phyloP scores from a whole-genome alignment of 1,140 invertebrate species.

The Chlorops oryzae region DNA sequence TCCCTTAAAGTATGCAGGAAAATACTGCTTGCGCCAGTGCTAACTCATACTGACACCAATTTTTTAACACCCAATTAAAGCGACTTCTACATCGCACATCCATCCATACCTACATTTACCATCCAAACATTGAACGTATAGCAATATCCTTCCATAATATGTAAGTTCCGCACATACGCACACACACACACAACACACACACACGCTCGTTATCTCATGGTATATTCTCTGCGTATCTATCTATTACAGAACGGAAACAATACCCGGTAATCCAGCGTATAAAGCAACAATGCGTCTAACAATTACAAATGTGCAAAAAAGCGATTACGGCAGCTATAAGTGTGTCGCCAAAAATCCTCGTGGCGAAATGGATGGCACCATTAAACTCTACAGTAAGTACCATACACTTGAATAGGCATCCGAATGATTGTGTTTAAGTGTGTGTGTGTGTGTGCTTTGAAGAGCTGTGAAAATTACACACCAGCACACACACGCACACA shows the following conservation, averaged over 20 bases:
- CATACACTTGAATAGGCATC: conserved; percentile 4
- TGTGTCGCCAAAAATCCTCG: conserved; percentile 89
- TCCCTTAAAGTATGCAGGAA: too few species aligned
- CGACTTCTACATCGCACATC: too few species aligned
- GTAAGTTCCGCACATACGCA: neutral
- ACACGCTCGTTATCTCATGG: neutral
- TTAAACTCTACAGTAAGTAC: conserved; percentile 82
- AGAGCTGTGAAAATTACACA: too few species aligned
- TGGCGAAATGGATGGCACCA: conserved; percentile 86
- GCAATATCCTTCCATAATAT: neutral
- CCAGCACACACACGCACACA: too few species aligned
- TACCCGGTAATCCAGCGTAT: conserved; percentile 62
- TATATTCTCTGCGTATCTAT: conserved; percentile 1
- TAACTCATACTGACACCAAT: too few species aligned
- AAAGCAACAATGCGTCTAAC: conserved; percentile 79
- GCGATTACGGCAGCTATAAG: conserved; percentile 82
- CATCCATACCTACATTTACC: neutral
- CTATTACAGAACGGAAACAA: conserved; percentile 55
- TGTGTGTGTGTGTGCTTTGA: too few species aligned
- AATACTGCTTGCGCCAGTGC: too few species aligned
- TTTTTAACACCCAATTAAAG: too few species aligned
- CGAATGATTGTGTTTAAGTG: too few species aligned
- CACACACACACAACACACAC: neutral
- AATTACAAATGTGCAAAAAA: conserved; percentile 66
- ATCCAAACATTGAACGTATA: neutral